Percentiles rank a stretch among this genome's conserved stretches.
phyloP scores from a whole-genome alignment of 2,113 vertebrate genomes.

The Periophthalmodon schlosseri region DNA sequence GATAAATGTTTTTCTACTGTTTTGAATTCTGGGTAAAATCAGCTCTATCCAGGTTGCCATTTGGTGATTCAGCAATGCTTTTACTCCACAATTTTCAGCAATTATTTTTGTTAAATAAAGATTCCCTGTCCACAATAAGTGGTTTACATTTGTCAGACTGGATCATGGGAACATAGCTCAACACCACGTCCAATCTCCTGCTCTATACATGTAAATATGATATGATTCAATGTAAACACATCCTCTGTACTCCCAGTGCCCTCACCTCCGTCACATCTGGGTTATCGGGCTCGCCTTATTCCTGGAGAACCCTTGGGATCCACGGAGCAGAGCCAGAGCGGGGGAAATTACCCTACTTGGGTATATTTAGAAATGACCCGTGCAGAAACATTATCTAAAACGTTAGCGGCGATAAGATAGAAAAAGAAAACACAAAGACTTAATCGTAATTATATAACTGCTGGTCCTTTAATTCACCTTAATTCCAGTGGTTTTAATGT shows the following conservation, averaged over 20 bases:
- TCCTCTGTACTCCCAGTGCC: constrained; percentile 15
- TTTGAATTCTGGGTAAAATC: neutral
- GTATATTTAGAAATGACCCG: constrained; percentile 45
- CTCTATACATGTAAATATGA: neutral
- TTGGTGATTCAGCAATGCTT: constrained; percentile 22
- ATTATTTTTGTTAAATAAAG: constrained; percentile 45
- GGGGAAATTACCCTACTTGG: constrained; percentile 43
- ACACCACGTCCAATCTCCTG: neutral
- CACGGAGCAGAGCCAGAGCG: constrained; percentile 19
- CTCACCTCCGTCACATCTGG: constrained; percentile 36
- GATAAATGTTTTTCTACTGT: neutral
- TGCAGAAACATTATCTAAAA: constrained; percentile 55
- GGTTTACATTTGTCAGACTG: constrained; percentile 15
- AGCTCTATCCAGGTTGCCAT: neutral
- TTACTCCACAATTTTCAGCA: neutral
- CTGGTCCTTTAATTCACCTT: constrained; percentile 17
- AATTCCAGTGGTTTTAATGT: constrained; percentile 19
- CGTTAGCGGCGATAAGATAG: constrained; percentile 35
- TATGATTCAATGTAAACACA: constrained; percentile 24
- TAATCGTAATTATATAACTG: constrained; percentile 32
- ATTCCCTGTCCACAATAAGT: neutral
- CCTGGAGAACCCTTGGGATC: constrained; percentile 15
- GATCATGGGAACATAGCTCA: constrained; percentile 16
- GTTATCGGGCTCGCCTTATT: constrained; percentile 23
- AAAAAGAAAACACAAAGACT: constrained; percentile 37